Conservation (phyloP, 2,888 invertebrate species). For the Brenthis daphne region DNA sequence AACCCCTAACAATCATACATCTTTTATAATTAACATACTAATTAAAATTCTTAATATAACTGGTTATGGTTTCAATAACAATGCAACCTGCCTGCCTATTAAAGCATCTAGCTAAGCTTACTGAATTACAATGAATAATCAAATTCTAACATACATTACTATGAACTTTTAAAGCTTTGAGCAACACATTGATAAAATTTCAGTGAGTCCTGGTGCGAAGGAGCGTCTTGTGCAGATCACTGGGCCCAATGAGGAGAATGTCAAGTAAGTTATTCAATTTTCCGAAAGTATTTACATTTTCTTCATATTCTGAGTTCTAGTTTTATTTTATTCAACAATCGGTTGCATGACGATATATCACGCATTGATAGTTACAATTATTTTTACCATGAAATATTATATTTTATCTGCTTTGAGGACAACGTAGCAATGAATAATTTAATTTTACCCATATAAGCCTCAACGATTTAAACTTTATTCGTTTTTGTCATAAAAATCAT, state of each 20-base stretch:
- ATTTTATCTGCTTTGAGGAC: no score
- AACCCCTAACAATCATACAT: neutral
- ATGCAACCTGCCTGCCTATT: conserved; percentile 33
- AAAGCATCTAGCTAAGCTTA: conserved; percentile 62
- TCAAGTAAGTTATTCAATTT: conserved; percentile 84
- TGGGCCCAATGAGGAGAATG: conserved; percentile 95
- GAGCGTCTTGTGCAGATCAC: conserved; percentile 98
- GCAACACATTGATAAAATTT: conserved; percentile 53
- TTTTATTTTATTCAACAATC: neutral
- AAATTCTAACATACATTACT: conserved; percentile 1
- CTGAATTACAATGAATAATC: conserved; percentile 43
- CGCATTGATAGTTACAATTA: no score
- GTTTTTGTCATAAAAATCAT: no score
- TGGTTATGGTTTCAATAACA: conserved; percentile 29
- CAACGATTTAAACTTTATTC: no score
- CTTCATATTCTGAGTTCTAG: no score
- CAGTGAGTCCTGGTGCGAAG: conserved; percentile 96
- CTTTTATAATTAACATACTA: conserved; percentile 7
- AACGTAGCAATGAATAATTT: no score
- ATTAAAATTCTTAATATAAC: conserved; percentile 23
- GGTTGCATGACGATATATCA: neutral
- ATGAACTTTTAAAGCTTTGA: neutral
- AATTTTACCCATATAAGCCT: no score
- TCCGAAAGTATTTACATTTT: no score
- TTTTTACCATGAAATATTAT: no score